Evolutionary conservation across 2,888 invertebrate genomes (phyloP).

Genomic region (Microctonus hyperodae): DNA sequence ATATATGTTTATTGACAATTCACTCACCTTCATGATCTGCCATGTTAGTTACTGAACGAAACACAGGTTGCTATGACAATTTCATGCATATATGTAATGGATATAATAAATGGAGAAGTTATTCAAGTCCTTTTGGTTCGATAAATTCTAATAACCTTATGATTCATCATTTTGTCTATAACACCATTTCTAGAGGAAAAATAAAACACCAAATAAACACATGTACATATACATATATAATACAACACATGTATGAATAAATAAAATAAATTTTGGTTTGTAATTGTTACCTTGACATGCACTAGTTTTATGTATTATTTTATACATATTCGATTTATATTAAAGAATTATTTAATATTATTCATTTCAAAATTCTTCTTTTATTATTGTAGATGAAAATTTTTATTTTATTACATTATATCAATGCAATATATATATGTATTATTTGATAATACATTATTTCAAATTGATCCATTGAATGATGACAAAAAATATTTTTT

Average conservation of each 20-base stretch:
- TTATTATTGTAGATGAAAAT: no score
- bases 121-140: conserved; percentile 6
- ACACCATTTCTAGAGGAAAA: neutral
- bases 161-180: conserved; percentile 21
- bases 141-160: conserved; percentile 25
- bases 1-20: conserved; percentile 40
- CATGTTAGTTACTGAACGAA: conserved; percentile 55
- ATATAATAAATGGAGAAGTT: no score
- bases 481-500: no score
- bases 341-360: neutral
- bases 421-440: no score
- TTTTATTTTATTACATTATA: no score
- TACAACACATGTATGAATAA: no score
- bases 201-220: neutral
- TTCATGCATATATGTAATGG: neutral
- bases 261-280: neutral
- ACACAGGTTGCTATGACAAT: conserved; percentile 53
- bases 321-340: neutral
- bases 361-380: no score
- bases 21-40: conserved; percentile 58
- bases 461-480: neutral
- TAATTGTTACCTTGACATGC: neutral
- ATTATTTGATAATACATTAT: no score
- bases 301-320: no score
- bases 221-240: no score